Conservation (phyloP, 2,113 vertebrate genomes). For the Hyperoodon ampullatus region DNA sequence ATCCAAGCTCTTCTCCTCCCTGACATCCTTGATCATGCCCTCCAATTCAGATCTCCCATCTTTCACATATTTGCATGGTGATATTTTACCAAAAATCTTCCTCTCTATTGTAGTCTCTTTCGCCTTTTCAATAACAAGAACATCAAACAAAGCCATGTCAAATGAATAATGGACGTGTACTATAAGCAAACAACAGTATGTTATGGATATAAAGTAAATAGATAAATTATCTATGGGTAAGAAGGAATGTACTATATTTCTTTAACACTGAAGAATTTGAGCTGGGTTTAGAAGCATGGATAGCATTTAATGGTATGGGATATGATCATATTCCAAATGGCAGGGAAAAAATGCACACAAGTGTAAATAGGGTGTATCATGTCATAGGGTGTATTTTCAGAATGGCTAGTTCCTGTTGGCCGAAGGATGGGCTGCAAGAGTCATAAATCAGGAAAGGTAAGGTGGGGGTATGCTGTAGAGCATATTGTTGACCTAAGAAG, state of each 20-base stretch:
- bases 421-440: neutral
- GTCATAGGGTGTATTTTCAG: neutral
- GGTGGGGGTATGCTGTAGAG: neutral
- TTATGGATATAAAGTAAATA: neutral
- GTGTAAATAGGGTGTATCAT: neutral
- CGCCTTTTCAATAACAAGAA: constrained; percentile 44
- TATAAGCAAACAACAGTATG: neutral
- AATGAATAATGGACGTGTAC: neutral
- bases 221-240: neutral
- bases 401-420: neutral
- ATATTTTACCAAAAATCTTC: neutral
- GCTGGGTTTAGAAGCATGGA: neutral
- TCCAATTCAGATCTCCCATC: constrained; percentile 16
- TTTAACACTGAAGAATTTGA: neutral
- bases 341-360: neutral
- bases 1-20: constrained; percentile 47
- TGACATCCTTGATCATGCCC: neutral
- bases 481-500: neutral
- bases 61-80: neutral
- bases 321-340: constrained; percentile 9
- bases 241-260: neutral
- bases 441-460: neutral
- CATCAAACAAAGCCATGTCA: neutral
- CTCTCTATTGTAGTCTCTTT: neutral
- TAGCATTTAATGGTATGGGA: neutral